Percentiles rank a stretch among this genome's conserved stretches.
phyloP scores from a whole-genome alignment of 2,113 vertebrate genomes.

The Coreoperca whiteheadi region DNA sequence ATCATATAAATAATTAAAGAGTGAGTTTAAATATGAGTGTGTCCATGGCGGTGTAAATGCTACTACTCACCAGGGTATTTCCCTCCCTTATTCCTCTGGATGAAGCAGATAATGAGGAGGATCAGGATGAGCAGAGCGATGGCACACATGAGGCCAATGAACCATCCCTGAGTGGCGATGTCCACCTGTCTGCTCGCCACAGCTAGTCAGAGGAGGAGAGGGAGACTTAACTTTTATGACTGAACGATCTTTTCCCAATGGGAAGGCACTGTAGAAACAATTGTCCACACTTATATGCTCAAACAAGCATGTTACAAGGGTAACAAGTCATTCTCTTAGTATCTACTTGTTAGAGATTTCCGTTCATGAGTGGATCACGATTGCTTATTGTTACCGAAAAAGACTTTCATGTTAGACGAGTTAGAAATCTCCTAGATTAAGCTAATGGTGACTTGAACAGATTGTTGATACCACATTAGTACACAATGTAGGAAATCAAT shows the following conservation, averaged over 20 bases:
- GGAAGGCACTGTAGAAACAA: neutral
- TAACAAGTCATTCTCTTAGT: constrained; percentile 1
- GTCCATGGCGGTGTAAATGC: neutral
- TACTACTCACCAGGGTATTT: constrained; percentile 94
- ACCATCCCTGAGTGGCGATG: constrained; percentile 99
- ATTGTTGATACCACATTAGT: constrained; percentile 46
- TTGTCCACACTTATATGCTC: neutral
- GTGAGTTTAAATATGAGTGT: neutral
- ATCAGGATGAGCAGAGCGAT: constrained; percentile 98
- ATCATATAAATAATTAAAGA: neutral
- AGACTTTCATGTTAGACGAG: constrained; percentile 52
- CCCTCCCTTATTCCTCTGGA: constrained; percentile 98
- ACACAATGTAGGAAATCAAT: constrained; percentile 7
- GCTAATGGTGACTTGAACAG: neutral
- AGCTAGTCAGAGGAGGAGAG: constrained; percentile 80
- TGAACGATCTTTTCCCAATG: constrained; percentile 1
- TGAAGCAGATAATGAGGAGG: constrained; percentile 98
- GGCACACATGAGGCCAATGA: constrained; percentile 99
- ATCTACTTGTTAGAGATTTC: constrained; percentile 26
- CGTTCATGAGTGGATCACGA: constrained; percentile 32
- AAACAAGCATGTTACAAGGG: neutral
- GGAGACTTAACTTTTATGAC: constrained; percentile 15
- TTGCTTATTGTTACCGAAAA: constrained; percentile 32
- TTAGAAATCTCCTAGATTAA: constrained; percentile 49
- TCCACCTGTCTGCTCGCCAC: constrained; percentile 96